Evolutionary conservation across 2,888 invertebrate species (phyloP).

Genomic region (Peribatodes rhomboidaria): DNA sequence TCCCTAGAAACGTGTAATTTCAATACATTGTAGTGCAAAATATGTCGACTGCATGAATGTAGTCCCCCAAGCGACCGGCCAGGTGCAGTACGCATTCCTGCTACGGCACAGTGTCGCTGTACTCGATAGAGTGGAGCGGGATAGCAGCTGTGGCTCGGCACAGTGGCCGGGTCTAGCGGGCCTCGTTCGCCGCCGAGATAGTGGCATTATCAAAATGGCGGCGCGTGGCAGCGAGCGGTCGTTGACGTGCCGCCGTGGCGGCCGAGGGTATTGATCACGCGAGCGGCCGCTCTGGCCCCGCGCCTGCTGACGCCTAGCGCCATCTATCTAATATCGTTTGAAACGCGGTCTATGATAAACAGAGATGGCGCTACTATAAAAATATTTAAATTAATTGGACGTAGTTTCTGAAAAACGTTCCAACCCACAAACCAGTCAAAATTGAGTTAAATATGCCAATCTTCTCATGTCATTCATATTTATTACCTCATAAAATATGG

Average conservation of each 20-base stretch:
- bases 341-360: constrained; percentile 29
- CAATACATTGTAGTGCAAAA: constrained; percentile 13
- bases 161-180: constrained; percentile 44
- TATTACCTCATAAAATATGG: too few species aligned
- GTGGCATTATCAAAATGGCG: constrained; percentile 83
- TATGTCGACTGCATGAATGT: constrained; percentile 10
- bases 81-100: constrained; percentile 30
- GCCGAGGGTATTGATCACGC: constrained; percentile 61
- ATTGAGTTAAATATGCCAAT: too few species aligned
- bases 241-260: constrained; percentile 66
- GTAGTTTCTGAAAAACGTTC: too few species aligned
- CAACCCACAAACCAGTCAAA: too few species aligned
- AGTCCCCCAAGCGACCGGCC: constrained; percentile 9
- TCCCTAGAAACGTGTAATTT: constrained; percentile 15
- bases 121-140: constrained; percentile 26
- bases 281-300: constrained; percentile 38
- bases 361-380: constrained; percentile 61
- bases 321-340: constrained; percentile 60
- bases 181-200: constrained; percentile 52
- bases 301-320: constrained; percentile 58
- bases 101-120: constrained; percentile 42
- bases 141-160: constrained; percentile 42
- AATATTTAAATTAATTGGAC: too few species aligned
- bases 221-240: constrained; percentile 69
- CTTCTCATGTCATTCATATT: too few species aligned